Base-by-base conservation (phyloP, 2,797 vertebrate genomes). In the Caiman crocodilus region DNA sequence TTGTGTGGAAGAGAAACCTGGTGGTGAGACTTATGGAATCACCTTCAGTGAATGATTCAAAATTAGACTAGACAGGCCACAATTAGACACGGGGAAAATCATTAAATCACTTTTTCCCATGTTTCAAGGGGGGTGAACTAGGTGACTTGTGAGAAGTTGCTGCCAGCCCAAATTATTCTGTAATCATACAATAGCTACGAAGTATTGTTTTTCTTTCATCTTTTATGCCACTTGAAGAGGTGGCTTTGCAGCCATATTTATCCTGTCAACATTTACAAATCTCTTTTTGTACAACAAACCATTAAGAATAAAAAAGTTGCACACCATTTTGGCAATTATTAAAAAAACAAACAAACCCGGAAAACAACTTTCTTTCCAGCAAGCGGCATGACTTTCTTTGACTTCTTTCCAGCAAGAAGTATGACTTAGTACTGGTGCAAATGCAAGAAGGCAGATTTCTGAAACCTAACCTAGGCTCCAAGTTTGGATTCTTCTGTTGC, bases 81-180 rank as follows among this genome's bases (percentile, higher is more conserved):
- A 82, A 78, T 16, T 80, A 35, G 63, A 82, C 35, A 35, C 71
- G 2, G 12, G 79, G 25, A 32, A 79, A 92, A 76, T 61, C 25
- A 58, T 69, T 88, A 21, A 50, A 35, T 64, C 2, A 6, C 82
- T 84, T 30, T 18, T 87, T 89, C 12, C 80, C 35, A 74, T 11
- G 2, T 7, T 17, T 6, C 21, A 63, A 7, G 26, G 55, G 55
- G 0, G 0, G 28, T 84, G 65, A 86, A 81, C 56, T 79, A 28
- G 30, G 74, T 85, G 74, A 58, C 2, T 75, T 73, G 6, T 1
- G 23, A 71, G 14, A 15, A 58, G 30, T 77, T 89, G 32, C 58
- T 87, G 17, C 6, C n/a, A 73, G 23, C 79, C 95, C 42, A 56
- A 69, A 58, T 85, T 64, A 26, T 58, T 21, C 21, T 90, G 2